A percentile compares a stretch with the other conserved stretches of the same genome.
These are phyloP conservation scores for Acanthornis magna DNA, from an alignment of 2,797 vertebrate genomes.

Conservation along the genomic window DNA sequence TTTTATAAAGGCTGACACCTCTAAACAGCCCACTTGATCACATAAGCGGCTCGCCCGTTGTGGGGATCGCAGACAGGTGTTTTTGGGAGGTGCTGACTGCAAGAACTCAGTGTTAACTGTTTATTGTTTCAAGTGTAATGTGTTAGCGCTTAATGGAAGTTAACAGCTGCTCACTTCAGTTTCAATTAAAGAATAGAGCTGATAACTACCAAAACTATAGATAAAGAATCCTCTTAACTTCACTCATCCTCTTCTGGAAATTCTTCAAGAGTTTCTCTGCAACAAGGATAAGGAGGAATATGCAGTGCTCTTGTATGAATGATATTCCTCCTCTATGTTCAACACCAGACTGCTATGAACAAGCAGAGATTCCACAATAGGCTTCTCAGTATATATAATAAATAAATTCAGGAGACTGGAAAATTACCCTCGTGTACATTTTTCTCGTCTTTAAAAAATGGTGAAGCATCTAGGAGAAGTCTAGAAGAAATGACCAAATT, in stretches of 20 bases:
- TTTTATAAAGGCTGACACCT: constrained; percentile 19
- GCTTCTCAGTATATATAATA: background rate
- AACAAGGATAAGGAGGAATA: background rate
- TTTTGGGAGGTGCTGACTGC: constrained; percentile 11
- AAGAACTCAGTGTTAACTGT: constrained; percentile 47
- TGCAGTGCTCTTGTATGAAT: background rate
- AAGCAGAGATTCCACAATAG: background rate
- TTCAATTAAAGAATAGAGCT: constrained; percentile 48
- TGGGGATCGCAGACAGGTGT: constrained; percentile 43
- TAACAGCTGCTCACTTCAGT: constrained; percentile 62
- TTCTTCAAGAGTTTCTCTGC: constrained; percentile 55
- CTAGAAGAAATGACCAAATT: background rate
- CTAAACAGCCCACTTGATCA: background rate
- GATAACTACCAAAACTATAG: background rate
- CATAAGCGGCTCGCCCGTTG: background rate
- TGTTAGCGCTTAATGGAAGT: constrained; percentile 11
- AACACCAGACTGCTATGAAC: background rate
- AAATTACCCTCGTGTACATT: background rate
- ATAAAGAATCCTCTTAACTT: constrained; percentile 67
- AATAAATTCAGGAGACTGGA: background rate
- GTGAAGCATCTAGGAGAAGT: background rate
- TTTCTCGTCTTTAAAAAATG: background rate
- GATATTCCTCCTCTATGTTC: background rate
- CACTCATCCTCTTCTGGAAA: constrained; percentile 41
- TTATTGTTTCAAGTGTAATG: constrained; percentile 40